Percentiles rank a stretch among this genome's conserved stretches.
phyloP scores from a whole-genome alignment of 2,113 vertebrate genomes.

The Anser cygnoides region DNA sequence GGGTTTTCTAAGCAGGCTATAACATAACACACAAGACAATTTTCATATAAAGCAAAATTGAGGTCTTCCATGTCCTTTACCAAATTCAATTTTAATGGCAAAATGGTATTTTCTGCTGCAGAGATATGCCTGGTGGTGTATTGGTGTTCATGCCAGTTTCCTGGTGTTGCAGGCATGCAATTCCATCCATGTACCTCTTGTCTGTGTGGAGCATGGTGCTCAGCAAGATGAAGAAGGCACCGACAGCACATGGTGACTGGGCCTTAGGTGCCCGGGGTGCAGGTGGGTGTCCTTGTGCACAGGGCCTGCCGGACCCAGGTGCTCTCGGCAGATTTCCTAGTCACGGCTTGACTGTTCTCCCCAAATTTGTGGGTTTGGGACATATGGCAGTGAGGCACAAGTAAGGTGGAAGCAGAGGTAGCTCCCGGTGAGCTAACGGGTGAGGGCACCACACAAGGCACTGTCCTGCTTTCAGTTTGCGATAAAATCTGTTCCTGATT shows the following conservation, averaged over 20 bases:
- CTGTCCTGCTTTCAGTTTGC: background rate
- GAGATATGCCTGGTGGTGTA: rapidly evolving
- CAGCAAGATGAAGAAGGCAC: rapidly evolving
- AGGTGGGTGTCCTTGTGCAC: rapidly evolving
- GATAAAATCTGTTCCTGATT: background rate
- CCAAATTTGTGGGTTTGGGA: background rate
- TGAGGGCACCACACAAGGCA: background rate
- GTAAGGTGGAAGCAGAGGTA: background rate
- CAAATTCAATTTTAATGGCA: background rate
- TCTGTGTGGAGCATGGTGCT: rapidly evolving
- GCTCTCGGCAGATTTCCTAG: too few species aligned
- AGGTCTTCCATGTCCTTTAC: background rate
- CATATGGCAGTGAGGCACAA: rapidly evolving
- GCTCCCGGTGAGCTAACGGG: background rate
- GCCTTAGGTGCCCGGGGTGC: rapidly evolving
- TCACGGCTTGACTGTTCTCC: background rate
- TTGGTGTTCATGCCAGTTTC: background rate
- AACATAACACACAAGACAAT: background rate
- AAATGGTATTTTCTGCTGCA: background rate
- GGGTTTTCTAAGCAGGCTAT: background rate
- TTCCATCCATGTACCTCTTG: rapidly evolving
- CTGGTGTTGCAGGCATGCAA: rapidly evolving
- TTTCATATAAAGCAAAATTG: background rate
- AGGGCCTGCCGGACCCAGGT: background rate
- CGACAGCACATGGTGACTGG: rapidly evolving